phyloP scores from a whole-genome alignment of 2,888 invertebrate genomes.

The Cylloceria caligata region DNA sequence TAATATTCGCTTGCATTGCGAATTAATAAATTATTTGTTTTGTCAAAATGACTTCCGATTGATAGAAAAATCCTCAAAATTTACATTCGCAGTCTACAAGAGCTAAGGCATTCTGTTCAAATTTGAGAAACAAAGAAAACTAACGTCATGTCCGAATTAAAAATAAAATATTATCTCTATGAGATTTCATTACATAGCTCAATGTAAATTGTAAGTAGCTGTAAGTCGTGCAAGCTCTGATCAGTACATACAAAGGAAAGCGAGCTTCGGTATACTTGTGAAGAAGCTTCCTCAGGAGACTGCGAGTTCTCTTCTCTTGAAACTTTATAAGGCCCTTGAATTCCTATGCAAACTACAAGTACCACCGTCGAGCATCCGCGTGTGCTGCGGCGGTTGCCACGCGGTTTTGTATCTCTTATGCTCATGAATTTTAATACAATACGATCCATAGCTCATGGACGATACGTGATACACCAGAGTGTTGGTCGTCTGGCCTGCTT shows the following conservation, averaged over 20 bases:
- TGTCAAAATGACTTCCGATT: too few species aligned
- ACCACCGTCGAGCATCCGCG: conserved; percentile 24
- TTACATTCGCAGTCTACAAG: too few species aligned
- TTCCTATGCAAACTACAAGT: conserved; percentile 54
- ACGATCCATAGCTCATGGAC: conserved; percentile 51
- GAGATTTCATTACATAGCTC: conserved; percentile 4
- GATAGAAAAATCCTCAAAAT: too few species aligned
- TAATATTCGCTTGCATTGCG: too few species aligned
- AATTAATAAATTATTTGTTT: neutral
- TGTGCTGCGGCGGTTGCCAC: conserved; percentile 18
- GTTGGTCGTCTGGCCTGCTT: conserved; percentile 30
- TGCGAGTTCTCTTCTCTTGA: conserved; percentile 3
- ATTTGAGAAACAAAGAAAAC: too few species aligned
- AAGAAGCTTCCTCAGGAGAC: conserved; percentile 20
- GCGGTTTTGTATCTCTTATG: conserved; percentile 57
- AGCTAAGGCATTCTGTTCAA: too few species aligned
- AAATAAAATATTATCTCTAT: too few species aligned
- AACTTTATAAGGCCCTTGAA: conserved; percentile 50
- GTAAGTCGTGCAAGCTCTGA: neutral
- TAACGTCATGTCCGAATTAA: too few species aligned
- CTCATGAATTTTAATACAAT: conserved; percentile 65
- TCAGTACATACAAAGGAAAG: neutral
- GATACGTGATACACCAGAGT: conserved; percentile 45
- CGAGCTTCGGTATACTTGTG: conserved; percentile 30
- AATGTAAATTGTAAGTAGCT: conserved; percentile 1